A percentile compares a stretch with the other conserved stretches of the same genome.
These are phyloP conservation scores for Urocynchramus pylzowi DNA, from an alignment of 2,113 vertebrate species.

Conservation along the genomic window DNA sequence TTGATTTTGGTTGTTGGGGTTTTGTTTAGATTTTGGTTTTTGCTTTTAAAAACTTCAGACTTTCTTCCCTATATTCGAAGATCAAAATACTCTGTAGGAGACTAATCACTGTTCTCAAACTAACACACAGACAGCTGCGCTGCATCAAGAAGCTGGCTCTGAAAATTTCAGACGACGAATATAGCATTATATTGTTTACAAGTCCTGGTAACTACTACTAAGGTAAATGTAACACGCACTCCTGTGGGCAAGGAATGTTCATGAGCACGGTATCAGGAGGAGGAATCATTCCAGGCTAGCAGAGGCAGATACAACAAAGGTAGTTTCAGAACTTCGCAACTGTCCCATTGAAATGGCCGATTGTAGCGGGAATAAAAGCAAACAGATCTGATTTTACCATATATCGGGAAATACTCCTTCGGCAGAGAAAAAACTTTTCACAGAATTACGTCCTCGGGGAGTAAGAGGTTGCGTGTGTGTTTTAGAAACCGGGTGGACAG, in stretches of 20 bases:
- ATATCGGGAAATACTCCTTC: rapidly evolving
- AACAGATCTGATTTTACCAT: rapidly evolving
- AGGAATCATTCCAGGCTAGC: background rate
- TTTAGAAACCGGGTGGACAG: rapidly evolving
- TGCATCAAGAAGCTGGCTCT: background rate
- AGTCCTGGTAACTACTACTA: background rate
- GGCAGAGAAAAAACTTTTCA: background rate
- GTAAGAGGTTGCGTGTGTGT: background rate
- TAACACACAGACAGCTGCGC: background rate
- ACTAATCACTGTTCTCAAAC: background rate
- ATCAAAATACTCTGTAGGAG: background rate
- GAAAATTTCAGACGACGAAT: background rate
- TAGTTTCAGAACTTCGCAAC: background rate
- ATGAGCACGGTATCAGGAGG: rapidly evolving
- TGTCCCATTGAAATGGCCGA: rapidly evolving
- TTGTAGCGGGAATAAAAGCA: background rate
- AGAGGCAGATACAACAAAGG: background rate
- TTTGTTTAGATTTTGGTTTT: background rate
- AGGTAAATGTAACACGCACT: rapidly evolving
- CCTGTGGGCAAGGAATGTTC: background rate
- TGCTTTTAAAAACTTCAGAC: too few species aligned
- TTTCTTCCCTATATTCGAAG: background rate
- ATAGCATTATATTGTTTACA: background rate
- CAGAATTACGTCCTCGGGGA: rapidly evolving
- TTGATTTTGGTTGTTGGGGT: background rate